Base-by-base conservation (phyloP, 23 tunicate genomes). In the Clavelina lepadiformis region DNA sequence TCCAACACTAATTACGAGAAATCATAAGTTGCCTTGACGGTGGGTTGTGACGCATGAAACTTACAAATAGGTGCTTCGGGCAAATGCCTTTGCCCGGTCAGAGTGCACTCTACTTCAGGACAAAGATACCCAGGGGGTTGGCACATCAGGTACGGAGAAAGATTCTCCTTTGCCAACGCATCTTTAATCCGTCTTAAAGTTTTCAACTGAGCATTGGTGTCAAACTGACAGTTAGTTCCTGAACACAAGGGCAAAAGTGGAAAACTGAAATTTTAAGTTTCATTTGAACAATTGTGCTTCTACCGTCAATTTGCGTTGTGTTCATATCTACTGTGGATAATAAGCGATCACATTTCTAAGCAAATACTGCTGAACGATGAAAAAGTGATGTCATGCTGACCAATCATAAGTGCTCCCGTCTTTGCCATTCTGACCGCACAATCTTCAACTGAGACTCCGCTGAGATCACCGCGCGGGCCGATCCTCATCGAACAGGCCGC, bases 381-480 rank as follows among this genome's bases (percentile, higher is more conserved):
- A n/a, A n/a, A n/a, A n/a, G n/a, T n/a, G n/a, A n/a, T n/a, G n/a
- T n/a, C n/a, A n/a, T n/a, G n/a, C 78, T 11, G 50, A 81, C 88
- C 88, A 63, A 81, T 63, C 21, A 81, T 73, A 18, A 73, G 80
- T 1, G 88, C 88, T 63, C 88, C 88, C 24, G 88, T 63, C 46
- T 81, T 73, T 0, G 88, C 88, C 88, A 81, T 73, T 41, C 88
- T 51, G 3, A 81, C 49, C 1, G 88, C 80, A 31, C 88, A 81
- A 29, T 81, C 80, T 35, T 81, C 88, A 7, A 73, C 73, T 4
- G 80, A 63, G 6, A 73, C 67, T 1, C 88, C 88, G 80, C 65
- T 31, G 1, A 28, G 37, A 30, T 73, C 80, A 6, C 88, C 88
- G 11, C 26, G 18, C 33, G 53, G 61, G 3, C 88, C 88, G 36